A percentile compares a stretch with the other conserved stretches of the same genome.
phyloP scores from a whole-genome alignment of 30 jellyfish, hydroid and myxozoan genomes.

The Catostylus mosaicus region DNA sequence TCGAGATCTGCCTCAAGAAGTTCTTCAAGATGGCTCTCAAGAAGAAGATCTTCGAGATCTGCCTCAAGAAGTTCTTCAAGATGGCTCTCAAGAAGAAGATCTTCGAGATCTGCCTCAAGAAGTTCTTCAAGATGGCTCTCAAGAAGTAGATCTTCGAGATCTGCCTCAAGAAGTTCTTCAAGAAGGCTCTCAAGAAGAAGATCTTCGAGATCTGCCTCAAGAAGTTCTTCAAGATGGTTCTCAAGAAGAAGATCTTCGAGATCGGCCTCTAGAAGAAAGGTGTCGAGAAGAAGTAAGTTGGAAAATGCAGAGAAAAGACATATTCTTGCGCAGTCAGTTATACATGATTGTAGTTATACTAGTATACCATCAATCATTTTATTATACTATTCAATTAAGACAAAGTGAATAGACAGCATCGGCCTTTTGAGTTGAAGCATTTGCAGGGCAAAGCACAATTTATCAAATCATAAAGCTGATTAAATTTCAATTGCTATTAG shows the following conservation, averaged over 20 bases:
- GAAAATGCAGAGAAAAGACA: no score
- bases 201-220: background rate
- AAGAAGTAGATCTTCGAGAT: conserved; percentile 15
- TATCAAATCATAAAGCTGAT: no score
- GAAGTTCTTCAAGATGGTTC: background rate
- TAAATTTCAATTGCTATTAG: no score
- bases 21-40: conserved; percentile 2
- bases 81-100: background rate
- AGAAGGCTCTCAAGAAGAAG: background rate
- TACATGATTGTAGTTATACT: no score
- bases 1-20: conserved; percentile 29
- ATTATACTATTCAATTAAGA: no score
- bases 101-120: conserved; percentile 10
- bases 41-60: background rate
- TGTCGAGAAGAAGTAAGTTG: conserved; percentile 7
- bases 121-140: conserved; percentile 11
- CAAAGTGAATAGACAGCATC: no score
- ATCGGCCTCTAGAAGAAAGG: background rate
- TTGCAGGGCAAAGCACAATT: no score
- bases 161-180: background rate
- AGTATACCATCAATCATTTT: no score
- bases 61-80: conserved; percentile 20
- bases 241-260: conserved; percentile 14
- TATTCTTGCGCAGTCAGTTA: no score
- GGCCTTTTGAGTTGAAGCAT: no score